Conservation (phyloP, 2,888 invertebrate species). For the Drosophila niveifrons region DNA sequence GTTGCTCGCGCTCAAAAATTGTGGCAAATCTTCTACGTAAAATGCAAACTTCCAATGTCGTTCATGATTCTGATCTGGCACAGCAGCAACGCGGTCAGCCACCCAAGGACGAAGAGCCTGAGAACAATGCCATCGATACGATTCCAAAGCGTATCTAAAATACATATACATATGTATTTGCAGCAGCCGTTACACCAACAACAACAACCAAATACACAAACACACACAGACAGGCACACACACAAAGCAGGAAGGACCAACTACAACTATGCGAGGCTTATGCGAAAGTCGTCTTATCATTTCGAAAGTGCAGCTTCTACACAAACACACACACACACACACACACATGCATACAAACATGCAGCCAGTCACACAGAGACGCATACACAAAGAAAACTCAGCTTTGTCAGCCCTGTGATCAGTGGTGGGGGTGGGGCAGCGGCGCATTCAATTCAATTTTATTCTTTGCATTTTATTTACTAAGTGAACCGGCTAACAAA, state of each 20-base stretch:
- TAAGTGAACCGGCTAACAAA: slow-evolving; percentile 63
- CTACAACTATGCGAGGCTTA: slow-evolving; percentile 22
- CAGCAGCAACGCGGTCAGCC: slow-evolving; percentile 82
- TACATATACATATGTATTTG: slow-evolving; percentile 24
- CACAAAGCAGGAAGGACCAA: slow-evolving; percentile 41
- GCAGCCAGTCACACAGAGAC: slow-evolving; percentile 7
- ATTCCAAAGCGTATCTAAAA: slow-evolving; percentile 80
- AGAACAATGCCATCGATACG: slow-evolving; percentile 80
- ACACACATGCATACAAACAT: slow-evolving; percentile 18
- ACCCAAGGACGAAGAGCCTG: slow-evolving; percentile 84
- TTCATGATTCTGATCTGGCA: background rate
- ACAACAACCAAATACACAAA: slow-evolving; percentile 15
- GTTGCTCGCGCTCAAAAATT: slow-evolving; percentile 52
- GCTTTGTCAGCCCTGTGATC: slow-evolving; percentile 42
- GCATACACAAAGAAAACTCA: slow-evolving; percentile 29
- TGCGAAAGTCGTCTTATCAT: slow-evolving; percentile 14
- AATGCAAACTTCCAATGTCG: slow-evolving; percentile 15
- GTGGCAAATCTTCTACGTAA: slow-evolving; percentile 51
- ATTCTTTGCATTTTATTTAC: slow-evolving; percentile 76
- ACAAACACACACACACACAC: slow-evolving; percentile 38
- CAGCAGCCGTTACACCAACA: slow-evolving; percentile 45
- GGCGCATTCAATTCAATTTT: slow-evolving; percentile 55
- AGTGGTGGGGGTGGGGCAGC: slow-evolving; percentile 28
- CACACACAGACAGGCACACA: slow-evolving; percentile 14
- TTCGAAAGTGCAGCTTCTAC: slow-evolving; percentile 33